Base-by-base conservation (phyloP, 2,113 vertebrate genomes). In the Ctenomys sociabilis region DNA sequence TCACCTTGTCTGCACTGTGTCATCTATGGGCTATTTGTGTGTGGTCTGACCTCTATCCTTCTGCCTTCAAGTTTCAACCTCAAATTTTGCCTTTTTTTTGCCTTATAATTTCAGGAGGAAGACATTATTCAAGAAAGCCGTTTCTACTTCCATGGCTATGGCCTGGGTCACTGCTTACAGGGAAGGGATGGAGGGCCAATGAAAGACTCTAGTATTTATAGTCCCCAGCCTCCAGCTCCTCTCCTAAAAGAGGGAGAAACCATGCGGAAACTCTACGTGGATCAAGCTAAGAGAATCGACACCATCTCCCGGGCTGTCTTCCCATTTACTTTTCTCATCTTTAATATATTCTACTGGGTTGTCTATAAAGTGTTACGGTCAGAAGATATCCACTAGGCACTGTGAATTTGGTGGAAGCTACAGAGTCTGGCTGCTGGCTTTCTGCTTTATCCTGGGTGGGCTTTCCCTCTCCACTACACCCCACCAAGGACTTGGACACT, bases 331-430 rank as follows among this genome's bases (percentile, higher is more conserved):
- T 99, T 99, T 98, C 99, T 99, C 96, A 98, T 99, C 95, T 99
- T 99, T 98, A 99, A 99, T 95, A 98, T 99, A 98, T 99, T 99
- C 98, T 99, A 99, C 98, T 99, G 99, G 99, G 94, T 99, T 9
- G 97, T 99, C 95, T 99, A 99, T 97, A 99, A 99, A 99, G 99
- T 99, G 95, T 98, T 99, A 97, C 98, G 97, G 95, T 99, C 99
- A 0, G 99, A 99, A 98, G 99, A 99, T 96, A 98, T 99, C 97
- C 99, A 99, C 95, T 96, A 98, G 49, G 98, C 98, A 96, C 98
- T 98, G 90, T 98, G 97, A 98, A 93, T 59, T 32, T 3, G 43
- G 35, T 81, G 45, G 87, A 12, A 11, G 57, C 26, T 88, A 85
- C 7, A 70, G 45, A 82, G 17, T 88, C 32, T 70, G 83, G 81